Evolutionary conservation across 2,797 vertebrate species (phyloP), one percentile per base, ranked within the genome.

Genomic region (Sebastes kiyomatsui): DNA sequence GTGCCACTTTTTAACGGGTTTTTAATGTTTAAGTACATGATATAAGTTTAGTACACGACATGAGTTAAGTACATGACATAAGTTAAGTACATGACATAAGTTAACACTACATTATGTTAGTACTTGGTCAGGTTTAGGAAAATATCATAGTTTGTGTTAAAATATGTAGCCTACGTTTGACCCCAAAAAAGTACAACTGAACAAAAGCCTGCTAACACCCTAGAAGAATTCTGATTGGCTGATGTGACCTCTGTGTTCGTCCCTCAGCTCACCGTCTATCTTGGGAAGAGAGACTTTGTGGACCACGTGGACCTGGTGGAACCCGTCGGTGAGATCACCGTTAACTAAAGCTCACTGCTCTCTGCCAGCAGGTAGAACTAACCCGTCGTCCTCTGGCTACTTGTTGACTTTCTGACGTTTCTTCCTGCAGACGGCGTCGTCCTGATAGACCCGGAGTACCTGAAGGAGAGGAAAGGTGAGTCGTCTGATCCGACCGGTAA

Each of bases 281-380:
- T 99, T 92, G 98, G 98, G 20, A 99, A 98, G 95, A 95, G 98
- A 67, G 98, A 99, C 90, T 99, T 99, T 13, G 97, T 99, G 87
- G 98, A 99, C 90, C 98, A 98, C 33, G 96, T 99, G 23, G 97
- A 99, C 23, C 91, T 97, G 13, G 98, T 99, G 87, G 98, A 99
- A 78, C 97, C 98, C 0, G 97, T 98, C 1, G 98, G 98, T 99
- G 94, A 93, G 97, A 60, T 13, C 52, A 27, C 2, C 4, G 23
- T 59, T 59, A 18, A 27, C 16, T 27, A 1, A 13, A 33, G 8
- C 32, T 33, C 32, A 33, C 32, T 33, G 32, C 32, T 33, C 32
- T 33, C 32, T 33, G 32, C 7, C 32, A 10, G 32, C 8, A 35
- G 33, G 33, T 11, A 11, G 33, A 8, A 59, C 16, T 14, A 7